phyloP scores from a whole-genome alignment of 2,888 invertebrate genomes.

The Erannis defoliaria region DNA sequence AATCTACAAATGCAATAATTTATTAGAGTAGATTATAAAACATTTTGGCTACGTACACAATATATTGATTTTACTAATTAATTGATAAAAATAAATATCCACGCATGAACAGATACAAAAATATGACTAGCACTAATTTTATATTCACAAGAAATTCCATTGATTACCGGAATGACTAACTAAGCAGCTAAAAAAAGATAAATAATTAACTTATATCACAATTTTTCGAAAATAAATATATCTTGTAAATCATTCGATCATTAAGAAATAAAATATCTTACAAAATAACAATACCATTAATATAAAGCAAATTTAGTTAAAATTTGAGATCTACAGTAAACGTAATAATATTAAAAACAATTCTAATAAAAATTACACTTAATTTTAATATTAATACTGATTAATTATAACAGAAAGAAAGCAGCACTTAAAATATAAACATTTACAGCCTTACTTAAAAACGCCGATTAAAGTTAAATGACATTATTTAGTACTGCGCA shows the following conservation, averaged over 20 bases:
- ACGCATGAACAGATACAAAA: constrained; percentile 58
- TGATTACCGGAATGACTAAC: constrained; percentile 43
- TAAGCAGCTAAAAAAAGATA: constrained; percentile 23
- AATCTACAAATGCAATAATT: constrained; percentile 60
- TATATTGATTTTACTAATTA: constrained; percentile 22
- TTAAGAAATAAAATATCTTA: constrained; percentile 17
- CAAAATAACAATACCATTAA: constrained; percentile 24
- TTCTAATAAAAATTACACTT: constrained; percentile 48
- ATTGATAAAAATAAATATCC: constrained; percentile 43
- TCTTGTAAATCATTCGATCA: not conserved
- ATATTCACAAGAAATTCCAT: constrained; percentile 58
- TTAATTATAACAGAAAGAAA: constrained; percentile 49
- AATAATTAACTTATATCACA: constrained; percentile 43
- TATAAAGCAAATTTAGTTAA: constrained; percentile 43
- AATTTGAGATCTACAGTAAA: constrained; percentile 50
- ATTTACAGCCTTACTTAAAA: constrained; percentile 21
- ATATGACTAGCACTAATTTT: constrained; percentile 66
- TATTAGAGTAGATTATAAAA: not conserved
- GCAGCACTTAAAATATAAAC: constrained; percentile 47
- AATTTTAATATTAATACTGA: constrained; percentile 71
- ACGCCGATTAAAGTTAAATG: no score
- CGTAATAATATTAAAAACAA: constrained; percentile 56
- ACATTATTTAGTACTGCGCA: no score
- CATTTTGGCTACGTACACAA: constrained; percentile 34
- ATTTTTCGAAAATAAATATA: constrained; percentile 31